Conservation (phyloP, 2,797 vertebrate species). For the Lemur catta region DNA sequence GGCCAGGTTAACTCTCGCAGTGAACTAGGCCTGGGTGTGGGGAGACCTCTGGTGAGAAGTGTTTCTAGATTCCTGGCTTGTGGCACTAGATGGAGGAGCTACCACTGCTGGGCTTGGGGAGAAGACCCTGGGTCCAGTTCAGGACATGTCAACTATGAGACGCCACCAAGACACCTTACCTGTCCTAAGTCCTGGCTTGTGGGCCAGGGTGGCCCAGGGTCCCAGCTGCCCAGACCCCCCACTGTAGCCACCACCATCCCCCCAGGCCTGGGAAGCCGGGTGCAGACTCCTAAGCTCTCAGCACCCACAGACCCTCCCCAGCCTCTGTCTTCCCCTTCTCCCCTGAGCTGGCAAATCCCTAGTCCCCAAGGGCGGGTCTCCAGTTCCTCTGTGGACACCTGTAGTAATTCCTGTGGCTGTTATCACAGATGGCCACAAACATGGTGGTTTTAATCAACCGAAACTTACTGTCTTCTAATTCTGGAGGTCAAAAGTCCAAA, state of each 20-base stretch:
- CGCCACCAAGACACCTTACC: not conserved
- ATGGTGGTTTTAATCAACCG: not conserved
- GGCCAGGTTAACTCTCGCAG: not conserved
- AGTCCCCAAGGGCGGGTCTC: not conserved
- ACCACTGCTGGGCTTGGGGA: not conserved
- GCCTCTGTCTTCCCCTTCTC: not conserved
- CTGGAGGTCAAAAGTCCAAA: not conserved
- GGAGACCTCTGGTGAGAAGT: not conserved
- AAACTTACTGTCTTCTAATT: not conserved
- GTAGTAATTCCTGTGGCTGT: not conserved
- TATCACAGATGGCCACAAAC: not conserved
- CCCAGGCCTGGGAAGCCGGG: not conserved
- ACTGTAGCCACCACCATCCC: no score
- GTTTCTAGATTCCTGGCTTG: not conserved
- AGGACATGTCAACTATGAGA: not conserved
- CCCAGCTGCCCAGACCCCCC: rapidly evolving
- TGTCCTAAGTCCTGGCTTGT: not conserved
- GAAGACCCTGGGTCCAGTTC: not conserved
- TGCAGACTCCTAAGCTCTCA: not conserved
- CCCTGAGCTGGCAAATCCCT: not conserved
- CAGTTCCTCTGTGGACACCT: not conserved
- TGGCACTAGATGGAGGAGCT: not conserved
- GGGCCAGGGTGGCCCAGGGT: not conserved
- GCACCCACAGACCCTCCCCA: not conserved
- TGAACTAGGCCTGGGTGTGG: rapidly evolving